Base-by-base conservation (phyloP, 2,888 invertebrate species). In the Helleia helle region DNA sequence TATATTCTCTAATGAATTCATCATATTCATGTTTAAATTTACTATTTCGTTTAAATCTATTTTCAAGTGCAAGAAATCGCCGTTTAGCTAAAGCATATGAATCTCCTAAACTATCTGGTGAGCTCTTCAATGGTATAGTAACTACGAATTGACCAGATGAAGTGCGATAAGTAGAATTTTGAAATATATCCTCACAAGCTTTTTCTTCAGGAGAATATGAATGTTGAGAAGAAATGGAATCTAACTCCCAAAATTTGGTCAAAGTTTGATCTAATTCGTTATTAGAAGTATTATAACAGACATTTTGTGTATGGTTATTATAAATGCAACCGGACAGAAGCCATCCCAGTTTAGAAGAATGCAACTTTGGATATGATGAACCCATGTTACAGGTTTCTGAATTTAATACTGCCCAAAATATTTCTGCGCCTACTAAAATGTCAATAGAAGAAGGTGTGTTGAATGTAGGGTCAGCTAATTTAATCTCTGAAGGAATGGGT, bases 21-120 rank as follows among this genome's bases (percentile, higher is more conserved):
- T n/a, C 6, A 36, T 46, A 22, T 36, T 30, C 11, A n/a, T n/a
- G n/a, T n/a, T n/a, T n/a, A n/a, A n/a, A n/a, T n/a, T n/a, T n/a
- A n/a, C n/a, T n/a, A n/a, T 43, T 18, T 24, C 18, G 18, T 24
- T 46, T 22, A n/a, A 56, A 45, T 14, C 46, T 43, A 3, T 48
- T 39, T 38, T 59, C 56, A 24, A 57, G 28, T 7, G 51, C 47
- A 5, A 52, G 39, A 40, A 58, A 57, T 11, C 55, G 42, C 17
- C 37, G 36, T 37, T 50, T 44, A 1, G 54, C 52, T 9, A 22
- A n/a, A n/a, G n/a, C 12, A n/a, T 18, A 39, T 14, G 22, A 39
- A 14, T 55, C 52, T 1, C 56, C 55, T 31, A 58, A 41, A 5
- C 42, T 46, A 3, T 42, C 17, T 6, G 49, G 48, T 28, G 41